Conservation (phyloP, 64 coral and sea anemone species). For the Montipora efflorescens region DNA sequence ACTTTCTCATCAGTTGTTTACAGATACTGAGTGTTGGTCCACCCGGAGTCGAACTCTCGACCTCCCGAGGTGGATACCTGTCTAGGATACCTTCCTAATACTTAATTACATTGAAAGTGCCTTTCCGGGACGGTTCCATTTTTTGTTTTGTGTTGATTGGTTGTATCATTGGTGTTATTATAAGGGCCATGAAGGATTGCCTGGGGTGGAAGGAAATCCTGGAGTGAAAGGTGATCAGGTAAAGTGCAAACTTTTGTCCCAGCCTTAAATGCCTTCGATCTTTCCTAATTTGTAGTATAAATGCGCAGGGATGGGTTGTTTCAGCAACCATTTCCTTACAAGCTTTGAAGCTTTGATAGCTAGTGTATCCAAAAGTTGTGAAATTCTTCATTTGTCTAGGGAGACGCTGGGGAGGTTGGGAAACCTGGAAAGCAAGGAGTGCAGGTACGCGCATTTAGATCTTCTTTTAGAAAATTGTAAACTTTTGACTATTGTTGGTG, state of each 20-base stretch:
- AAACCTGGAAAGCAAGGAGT: constrained; percentile 12
- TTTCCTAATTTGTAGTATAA: too few species aligned
- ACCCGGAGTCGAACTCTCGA: too few species aligned
- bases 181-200: constrained; percentile 20
- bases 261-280: too few species aligned
- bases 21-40: too few species aligned
- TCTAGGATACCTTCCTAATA: too few species aligned
- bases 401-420: background rate
- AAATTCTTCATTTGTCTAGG: background rate
- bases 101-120: background rate
- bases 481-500: too few species aligned
- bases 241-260: background rate
- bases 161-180: background rate
- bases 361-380: too few species aligned
- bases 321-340: too few species aligned
- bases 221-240: constrained; percentile 51
- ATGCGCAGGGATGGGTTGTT: too few species aligned
- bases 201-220: constrained; percentile 21
- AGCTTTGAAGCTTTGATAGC: too few species aligned
- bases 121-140: background rate
- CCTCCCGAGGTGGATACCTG: too few species aligned
- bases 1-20: too few species aligned
- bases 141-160: background rate
- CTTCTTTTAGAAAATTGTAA: background rate
- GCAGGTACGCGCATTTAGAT: background rate